These are phyloP conservation scores for Plemyria rubiginata DNA, from an alignment of 2,888 invertebrate genomes.

Conservation along the genomic window DNA sequence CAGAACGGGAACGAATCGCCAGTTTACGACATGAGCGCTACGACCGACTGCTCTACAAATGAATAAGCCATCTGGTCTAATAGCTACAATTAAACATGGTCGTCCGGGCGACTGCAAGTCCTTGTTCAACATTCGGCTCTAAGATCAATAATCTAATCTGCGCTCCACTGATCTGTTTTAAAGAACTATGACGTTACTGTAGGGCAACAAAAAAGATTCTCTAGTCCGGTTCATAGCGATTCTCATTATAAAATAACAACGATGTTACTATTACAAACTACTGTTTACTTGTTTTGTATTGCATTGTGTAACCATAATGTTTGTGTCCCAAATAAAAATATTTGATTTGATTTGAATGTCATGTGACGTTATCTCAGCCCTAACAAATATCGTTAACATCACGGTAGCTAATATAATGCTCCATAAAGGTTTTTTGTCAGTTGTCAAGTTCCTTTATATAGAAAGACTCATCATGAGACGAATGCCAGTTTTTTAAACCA, in stretches of 20 bases:
- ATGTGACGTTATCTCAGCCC: constrained; percentile 45
- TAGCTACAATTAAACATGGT: constrained; percentile 83
- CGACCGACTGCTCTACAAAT: constrained; percentile 84
- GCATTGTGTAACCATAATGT: too few species aligned
- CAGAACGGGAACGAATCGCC: constrained; percentile 83
- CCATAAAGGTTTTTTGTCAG: constrained; percentile 62
- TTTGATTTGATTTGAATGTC: too few species aligned
- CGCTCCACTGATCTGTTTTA: constrained; percentile 37
- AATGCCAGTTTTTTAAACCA: constrained; percentile 68
- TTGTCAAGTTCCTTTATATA: constrained; percentile 69
- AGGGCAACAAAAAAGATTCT: background rate
- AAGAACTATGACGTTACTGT: background rate
- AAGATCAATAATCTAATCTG: constrained; percentile 61
- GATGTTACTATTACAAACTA: too few species aligned
- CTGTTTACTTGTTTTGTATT: too few species aligned
- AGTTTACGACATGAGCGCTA: constrained; percentile 83
- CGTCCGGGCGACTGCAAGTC: constrained; percentile 61
- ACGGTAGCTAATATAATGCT: constrained; percentile 61
- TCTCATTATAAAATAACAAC: too few species aligned
- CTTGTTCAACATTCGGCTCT: constrained; percentile 67
- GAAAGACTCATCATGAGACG: constrained; percentile 58
- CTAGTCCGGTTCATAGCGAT: too few species aligned
- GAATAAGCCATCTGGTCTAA: constrained; percentile 85
- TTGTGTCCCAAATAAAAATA: too few species aligned
- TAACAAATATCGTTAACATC: constrained; percentile 58